Percentiles rank a stretch among this genome's conserved stretches.
phyloP scores from a whole-genome alignment of 35 echinoderm and acorn worm genomes.

The Heliocidaris tuberculata region DNA sequence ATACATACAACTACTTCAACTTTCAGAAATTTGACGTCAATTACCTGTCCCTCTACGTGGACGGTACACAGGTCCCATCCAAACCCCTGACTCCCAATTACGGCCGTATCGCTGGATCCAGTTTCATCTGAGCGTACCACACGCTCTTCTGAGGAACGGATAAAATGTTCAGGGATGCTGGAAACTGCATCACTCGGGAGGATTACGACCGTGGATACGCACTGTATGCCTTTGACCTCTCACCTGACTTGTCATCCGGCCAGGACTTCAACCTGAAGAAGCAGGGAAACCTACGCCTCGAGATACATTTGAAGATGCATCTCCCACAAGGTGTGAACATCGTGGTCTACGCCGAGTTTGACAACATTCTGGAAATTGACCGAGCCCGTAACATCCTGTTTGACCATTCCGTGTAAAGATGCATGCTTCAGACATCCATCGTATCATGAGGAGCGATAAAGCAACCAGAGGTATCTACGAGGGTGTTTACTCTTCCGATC shows the following conservation, averaged over 20 bases:
- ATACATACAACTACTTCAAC: conserved; percentile 23
- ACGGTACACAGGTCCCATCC: conserved; percentile 47
- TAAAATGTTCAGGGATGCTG: conserved; percentile 68
- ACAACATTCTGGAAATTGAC: conserved; percentile 71
- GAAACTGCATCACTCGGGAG: conserved; percentile 68
- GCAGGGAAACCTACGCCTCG: conserved; percentile 64
- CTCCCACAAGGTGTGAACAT: conserved; percentile 53
- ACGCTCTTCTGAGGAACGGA: conserved; percentile 59
- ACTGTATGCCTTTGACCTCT: conserved; percentile 67
- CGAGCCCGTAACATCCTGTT: conserved; percentile 56
- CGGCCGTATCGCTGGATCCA: neutral
- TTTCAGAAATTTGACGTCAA: conserved; percentile 31
- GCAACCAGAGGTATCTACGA: neutral
- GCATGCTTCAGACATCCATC: neutral
- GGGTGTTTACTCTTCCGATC: conserved; percentile 28
- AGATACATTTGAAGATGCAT: conserved; percentile 48
- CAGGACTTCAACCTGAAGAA: conserved; percentile 61
- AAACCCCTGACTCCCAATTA: conserved; percentile 26
- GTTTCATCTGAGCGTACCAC: conserved; percentile 45
- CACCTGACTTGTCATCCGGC: conserved; percentile 59
- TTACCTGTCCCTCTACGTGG: conserved; percentile 49
- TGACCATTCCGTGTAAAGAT: conserved; percentile 53
- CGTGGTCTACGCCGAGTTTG: conserved; percentile 65
- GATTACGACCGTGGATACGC: conserved; percentile 69
- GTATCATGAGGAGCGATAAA: neutral